Conservation (phyloP, 2,797 vertebrate species). For the Cynopterus sphinx region DNA sequence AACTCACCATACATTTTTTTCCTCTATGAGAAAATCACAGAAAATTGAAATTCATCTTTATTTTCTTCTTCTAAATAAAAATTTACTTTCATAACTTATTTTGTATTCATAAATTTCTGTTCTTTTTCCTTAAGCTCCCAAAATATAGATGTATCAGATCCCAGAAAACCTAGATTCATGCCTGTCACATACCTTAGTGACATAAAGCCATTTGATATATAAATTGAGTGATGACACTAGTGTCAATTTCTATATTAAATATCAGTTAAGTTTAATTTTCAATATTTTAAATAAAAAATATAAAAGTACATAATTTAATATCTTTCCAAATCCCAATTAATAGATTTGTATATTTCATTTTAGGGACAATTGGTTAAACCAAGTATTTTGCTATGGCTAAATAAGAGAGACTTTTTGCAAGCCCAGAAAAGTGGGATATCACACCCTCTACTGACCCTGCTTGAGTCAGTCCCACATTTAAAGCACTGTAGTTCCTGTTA, state of each 20-base stretch:
- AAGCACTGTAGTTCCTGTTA: neutral
- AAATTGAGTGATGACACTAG: neutral
- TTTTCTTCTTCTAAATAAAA: slow-evolving; percentile 30
- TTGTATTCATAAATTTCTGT: neutral
- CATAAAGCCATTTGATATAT: slow-evolving; percentile 12
- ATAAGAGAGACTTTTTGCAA: neutral
- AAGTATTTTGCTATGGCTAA: neutral
- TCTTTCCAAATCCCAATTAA: neutral
- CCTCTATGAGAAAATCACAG: slow-evolving; percentile 11
- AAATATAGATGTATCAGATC: neutral
- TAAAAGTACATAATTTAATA: neutral
- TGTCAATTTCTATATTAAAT: neutral
- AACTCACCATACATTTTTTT: neutral
- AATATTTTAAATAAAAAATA: neutral
- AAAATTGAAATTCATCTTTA: neutral
- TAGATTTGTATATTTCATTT: neutral
- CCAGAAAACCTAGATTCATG: neutral
- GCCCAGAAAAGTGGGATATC: neutral
- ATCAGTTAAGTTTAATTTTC: neutral
- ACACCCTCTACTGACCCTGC: neutral
- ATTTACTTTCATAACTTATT: slow-evolving; percentile 17
- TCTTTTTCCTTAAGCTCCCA: neutral
- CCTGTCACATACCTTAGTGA: neutral
- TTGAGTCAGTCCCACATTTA: neutral
- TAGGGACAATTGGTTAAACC: neutral